Evolutionary conservation across 2,797 vertebrate species (phyloP).

Genomic region (Chelmon rostratus): DNA sequence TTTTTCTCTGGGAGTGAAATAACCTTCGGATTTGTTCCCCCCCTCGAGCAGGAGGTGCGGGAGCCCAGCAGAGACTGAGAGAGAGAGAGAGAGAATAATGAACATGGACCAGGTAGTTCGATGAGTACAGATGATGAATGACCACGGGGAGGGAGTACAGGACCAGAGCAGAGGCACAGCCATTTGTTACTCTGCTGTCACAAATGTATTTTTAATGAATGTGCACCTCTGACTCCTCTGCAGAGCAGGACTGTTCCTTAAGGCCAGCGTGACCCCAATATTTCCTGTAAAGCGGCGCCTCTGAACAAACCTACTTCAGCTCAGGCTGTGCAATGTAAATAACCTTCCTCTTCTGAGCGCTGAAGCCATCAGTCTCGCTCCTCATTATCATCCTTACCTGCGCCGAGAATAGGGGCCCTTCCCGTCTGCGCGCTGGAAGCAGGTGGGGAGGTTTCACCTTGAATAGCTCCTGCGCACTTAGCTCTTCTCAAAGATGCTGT

Average conservation of each 20-base stretch:
- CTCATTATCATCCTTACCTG: constrained; percentile 58
- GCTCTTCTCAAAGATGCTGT: constrained; percentile 21
- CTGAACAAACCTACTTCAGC: constrained; percentile 59
- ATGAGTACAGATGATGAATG: constrained; percentile 89
- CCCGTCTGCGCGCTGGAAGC: constrained; percentile 34
- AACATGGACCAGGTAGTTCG: constrained; percentile 61
- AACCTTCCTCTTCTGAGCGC: constrained; percentile 56
- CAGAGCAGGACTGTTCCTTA: constrained; percentile 87
- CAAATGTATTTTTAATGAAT: constrained; percentile 89
- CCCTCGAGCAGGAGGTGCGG: constrained; percentile 19
- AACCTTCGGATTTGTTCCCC: constrained; percentile 47
- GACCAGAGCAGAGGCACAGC: constrained; percentile 87
- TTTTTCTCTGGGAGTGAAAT: constrained; percentile 34
- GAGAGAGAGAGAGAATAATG: constrained; percentile 69
- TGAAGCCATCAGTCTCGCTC: constrained; percentile 49
- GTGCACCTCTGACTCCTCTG: constrained; percentile 89
- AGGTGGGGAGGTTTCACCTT: constrained; percentile 61
- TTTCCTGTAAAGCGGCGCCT: constrained; percentile 78
- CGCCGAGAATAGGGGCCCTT: constrained; percentile 5
- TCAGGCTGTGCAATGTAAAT: constrained; percentile 60
- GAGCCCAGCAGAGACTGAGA: constrained; percentile 37
- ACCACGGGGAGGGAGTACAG: constrained; percentile 86
- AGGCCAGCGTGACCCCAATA: constrained; percentile 88
- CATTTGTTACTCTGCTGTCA: constrained; percentile 83
- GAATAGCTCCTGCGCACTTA: constrained; percentile 24